A percentile compares a stretch with the other conserved stretches of the same genome.
Conservation (phyloP, 2,113 vertebrate species). For the Prunella fulvescens region DNA sequence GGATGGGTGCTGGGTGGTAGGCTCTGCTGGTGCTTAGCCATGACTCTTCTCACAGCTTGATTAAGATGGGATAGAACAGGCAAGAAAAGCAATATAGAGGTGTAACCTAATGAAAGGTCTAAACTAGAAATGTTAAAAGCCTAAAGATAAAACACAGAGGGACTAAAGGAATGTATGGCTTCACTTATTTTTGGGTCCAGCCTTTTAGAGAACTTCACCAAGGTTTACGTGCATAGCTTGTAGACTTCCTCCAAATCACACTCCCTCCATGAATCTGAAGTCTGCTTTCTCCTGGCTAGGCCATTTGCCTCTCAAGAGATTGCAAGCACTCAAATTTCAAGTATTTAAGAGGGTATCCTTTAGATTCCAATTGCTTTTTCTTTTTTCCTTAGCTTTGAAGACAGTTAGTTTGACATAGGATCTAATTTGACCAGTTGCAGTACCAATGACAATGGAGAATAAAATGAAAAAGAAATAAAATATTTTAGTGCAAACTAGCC, state of each 20-base stretch:
- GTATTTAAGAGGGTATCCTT: not conserved
- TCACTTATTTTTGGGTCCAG: not conserved
- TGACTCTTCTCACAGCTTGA: not conserved
- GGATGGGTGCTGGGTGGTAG: too few relatives aligned
- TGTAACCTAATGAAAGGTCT: not conserved
- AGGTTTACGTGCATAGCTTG: not conserved
- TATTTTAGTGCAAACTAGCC: not conserved
- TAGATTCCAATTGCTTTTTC: not conserved
- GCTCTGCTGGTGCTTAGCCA: not conserved
- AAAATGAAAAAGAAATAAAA: not conserved
- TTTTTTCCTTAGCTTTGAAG: not conserved
- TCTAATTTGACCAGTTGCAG: not conserved
- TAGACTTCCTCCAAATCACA: not conserved
- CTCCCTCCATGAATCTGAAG: not conserved
- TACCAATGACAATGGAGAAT: not conserved
- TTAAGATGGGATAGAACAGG: not conserved
- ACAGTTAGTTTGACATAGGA: not conserved
- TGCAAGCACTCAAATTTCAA: not conserved
- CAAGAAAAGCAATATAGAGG: not conserved
- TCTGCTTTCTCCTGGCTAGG: not conserved
- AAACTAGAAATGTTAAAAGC: not conserved
- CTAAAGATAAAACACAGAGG: not conserved
- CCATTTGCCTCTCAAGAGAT: not conserved
- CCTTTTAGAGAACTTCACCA: not conserved
- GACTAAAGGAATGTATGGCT: not conserved